Percentiles rank a stretch among this genome's conserved stretches.
Conservation (phyloP, 2,797 vertebrate species). For the Liasis olivaceus region DNA sequence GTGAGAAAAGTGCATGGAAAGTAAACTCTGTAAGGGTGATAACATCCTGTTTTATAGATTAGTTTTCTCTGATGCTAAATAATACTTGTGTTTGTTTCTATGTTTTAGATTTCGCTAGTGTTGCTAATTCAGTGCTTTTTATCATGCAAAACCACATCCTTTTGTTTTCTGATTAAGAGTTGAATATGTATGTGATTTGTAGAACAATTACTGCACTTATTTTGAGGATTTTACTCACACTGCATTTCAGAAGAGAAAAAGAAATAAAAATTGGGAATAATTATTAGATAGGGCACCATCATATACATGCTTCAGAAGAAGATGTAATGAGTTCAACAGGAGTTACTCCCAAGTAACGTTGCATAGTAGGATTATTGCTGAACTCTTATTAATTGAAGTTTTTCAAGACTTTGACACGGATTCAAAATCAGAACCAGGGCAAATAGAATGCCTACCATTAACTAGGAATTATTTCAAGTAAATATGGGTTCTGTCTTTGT, state of each 20-base stretch:
- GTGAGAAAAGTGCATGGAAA: too few species aligned
- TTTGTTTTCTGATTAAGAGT: constrained; percentile 8
- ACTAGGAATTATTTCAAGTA: not conserved
- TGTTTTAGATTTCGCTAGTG: constrained; percentile 1
- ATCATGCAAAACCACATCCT: constrained; percentile 3
- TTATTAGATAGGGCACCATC: not conserved
- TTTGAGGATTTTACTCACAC: not conserved
- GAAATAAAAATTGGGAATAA: not conserved
- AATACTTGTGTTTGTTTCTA: not conserved
- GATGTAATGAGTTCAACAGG: not conserved
- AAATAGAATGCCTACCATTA: not conserved
- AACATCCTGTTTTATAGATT: constrained; percentile 4
- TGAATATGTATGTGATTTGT: constrained; percentile 15
- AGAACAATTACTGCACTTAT: not conserved
- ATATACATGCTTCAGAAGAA: not conserved
- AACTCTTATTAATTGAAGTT: not conserved
- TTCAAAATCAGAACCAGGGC: not conserved
- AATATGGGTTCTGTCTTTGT: not conserved
- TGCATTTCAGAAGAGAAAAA: not conserved
- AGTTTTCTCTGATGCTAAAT: not conserved
- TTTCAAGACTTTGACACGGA: not conserved
- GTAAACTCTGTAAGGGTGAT: not conserved
- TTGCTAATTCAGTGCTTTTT: constrained; percentile 2
- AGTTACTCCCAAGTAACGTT: not conserved
- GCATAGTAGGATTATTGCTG: not conserved